Base-by-base conservation (phyloP, 2,888 invertebrate genomes). In the Teinopalpus imperialis region DNA sequence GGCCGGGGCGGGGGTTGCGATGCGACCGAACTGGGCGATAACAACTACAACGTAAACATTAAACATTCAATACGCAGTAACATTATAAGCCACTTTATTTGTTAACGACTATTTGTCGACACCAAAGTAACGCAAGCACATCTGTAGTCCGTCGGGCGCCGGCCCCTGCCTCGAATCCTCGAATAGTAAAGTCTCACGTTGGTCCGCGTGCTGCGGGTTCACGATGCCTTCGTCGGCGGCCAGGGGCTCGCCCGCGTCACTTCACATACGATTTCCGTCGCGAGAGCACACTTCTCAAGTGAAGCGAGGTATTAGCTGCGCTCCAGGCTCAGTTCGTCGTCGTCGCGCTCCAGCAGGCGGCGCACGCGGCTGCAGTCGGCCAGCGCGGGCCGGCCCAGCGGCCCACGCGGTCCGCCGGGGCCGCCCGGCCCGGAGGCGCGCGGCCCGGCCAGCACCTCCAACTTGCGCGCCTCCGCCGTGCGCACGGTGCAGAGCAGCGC, bases 401-500 rank as follows among this genome's bases (percentile, higher is more conserved):
- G 46, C 32, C 45, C 13, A 24, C 27, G 24, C 44, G 43, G 94
- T 68, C 96, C 96, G 14, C 90, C 41, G 44, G 48, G 34, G 59
- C 67, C 63, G 81, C 81, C 54, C 85, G 85, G 74, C 90, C 93
- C 34, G 35, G 45, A 68, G 88, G 88, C 58, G 90, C 90, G 44
- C 37, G 69, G 46, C 34, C 61, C 68, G 61, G 81, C 83, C 55
- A 86, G 85, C 29, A 90, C 74, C 67, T 90, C 90, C 41, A 92
- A 79, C 43, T 89, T 81, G 44, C 90, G 89, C 52, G 82, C 76
- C 63, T 91, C 92, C 20, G 86, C 66, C 13, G 90, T 79, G 60
- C 91, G 87, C 74, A 91, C 89, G 43, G 90, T 87, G 45, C 89
- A 82, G 63, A 90, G 77, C 59, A 91, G 87, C 51, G 90, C 87